Evolutionary conservation across 2,113 vertebrate genomes (phyloP), one percentile per base, ranked within the genome.

Genomic region (Camelus bactrianus): DNA sequence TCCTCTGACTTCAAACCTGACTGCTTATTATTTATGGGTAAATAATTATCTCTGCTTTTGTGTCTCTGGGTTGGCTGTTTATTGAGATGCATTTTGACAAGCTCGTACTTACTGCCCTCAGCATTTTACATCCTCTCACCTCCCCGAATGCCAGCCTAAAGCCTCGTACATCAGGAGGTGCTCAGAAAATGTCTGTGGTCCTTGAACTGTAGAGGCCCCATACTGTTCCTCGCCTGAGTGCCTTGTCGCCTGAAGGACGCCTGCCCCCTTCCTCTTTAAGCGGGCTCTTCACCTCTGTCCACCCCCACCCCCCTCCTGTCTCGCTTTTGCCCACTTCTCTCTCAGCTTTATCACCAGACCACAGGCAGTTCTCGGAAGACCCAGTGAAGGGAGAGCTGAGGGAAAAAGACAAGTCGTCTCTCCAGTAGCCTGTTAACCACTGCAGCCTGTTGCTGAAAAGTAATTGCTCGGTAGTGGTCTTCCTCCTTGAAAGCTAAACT

Each of bases 241-340:
- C 42, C 69, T 26, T 65, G 62, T 67, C 8, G 5, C n/a, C 42
- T 70, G n/a, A 60, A 38, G n/a, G 60, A 5, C 50, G 32, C 15
- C 69, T 75, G 85, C 4, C 46, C 17, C 22, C 46, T 92, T 95
- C 79, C 83, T 93, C 93, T 93, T 69, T 67, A 76, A 73, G 50
- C n/a, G 10, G 22, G 7, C 64, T 83, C 30, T 62, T 12, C 13
- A 2, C 14, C 54, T 58, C 60, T 84, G 35, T 79, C 76, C 3
- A 54, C 60, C 54, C 14, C 77, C 79, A 42, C 7, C 46, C 50
- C 28, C 90, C 85, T 95, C 92, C 93, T 95, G 90, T 80, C 76
- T 84, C 89, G 84, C 69, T 94, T 28, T 94, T 92, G n/a, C 67
- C 82, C 84, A 94, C 96, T 97, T 97, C 96, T 97, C 96, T 91